Percentiles rank a stretch among this genome's conserved stretches.
These are phyloP conservation scores for Drosophila kambysellisi DNA, from an alignment of 2,888 invertebrate species.

Conservation along the genomic window DNA sequence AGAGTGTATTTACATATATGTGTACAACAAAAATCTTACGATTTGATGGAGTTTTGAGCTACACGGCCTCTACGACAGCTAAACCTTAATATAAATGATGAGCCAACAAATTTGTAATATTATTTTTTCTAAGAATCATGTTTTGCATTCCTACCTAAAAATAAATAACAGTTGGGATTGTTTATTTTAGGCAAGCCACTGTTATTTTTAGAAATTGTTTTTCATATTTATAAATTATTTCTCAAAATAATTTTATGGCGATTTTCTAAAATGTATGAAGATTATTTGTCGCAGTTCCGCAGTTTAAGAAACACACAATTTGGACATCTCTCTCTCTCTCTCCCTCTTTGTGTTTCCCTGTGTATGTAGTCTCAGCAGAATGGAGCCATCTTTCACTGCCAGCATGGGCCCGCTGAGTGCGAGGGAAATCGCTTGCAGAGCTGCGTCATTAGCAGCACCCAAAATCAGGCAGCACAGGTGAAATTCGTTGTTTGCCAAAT, in stretches of 20 bases:
- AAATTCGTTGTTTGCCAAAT: conserved; percentile 87
- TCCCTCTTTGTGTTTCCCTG: background rate
- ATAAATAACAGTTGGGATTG: background rate
- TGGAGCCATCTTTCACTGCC: conserved; percentile 86
- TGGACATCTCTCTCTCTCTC: too few relatives aligned
- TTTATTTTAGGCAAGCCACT: background rate
- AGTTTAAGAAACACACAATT: background rate
- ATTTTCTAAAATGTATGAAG: background rate
- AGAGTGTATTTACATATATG: too few relatives aligned
- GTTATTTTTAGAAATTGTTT: background rate
- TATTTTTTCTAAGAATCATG: background rate
- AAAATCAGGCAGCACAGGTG: conserved; percentile 84
- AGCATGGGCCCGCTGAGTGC: conserved; percentile 88
- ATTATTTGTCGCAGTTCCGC: background rate
- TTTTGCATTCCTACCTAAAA: background rate
- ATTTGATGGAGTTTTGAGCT: background rate
- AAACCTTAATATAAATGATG: too few relatives aligned
- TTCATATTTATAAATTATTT: background rate
- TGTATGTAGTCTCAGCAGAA: conserved; percentile 77
- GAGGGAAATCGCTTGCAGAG: conserved; percentile 88
- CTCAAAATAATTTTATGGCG: background rate
- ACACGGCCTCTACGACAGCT: background rate
- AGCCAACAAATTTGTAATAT: background rate
- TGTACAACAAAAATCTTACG: background rate
- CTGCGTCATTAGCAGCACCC: conserved; percentile 86